Evolutionary conservation across 2,113 vertebrate species (phyloP).

Genomic region (Ctenomys sociabilis): DNA sequence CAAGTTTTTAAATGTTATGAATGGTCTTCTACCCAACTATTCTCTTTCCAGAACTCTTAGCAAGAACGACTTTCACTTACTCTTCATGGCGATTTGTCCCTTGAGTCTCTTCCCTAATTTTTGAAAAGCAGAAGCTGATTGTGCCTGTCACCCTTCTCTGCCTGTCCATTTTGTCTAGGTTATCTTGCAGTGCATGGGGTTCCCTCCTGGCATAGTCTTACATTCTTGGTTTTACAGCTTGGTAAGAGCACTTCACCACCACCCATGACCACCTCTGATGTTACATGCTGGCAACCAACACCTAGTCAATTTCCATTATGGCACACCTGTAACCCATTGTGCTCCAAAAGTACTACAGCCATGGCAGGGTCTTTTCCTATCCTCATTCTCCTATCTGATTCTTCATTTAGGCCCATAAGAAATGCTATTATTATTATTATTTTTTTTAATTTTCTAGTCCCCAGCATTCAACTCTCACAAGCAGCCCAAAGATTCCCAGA

Average conservation of each 20-base stretch:
- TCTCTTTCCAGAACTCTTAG: neutral
- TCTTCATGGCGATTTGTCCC: neutral
- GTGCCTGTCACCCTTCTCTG: neutral
- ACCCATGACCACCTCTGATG: neutral
- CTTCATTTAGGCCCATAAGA: neutral
- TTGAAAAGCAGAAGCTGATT: neutral
- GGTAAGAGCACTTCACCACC: neutral
- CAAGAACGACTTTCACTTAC: neutral
- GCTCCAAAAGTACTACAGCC: neutral
- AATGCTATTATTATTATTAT: neutral
- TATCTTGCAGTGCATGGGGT: neutral
- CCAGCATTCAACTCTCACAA: neutral
- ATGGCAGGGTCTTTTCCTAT: accelerated
- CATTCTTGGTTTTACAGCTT: neutral
- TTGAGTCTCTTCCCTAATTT: neutral
- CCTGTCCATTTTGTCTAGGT: neutral
- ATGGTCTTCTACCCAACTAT: neutral
- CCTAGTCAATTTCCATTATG: accelerated
- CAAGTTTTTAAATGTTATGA: neutral
- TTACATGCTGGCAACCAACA: neutral
- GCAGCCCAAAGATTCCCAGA: neutral
- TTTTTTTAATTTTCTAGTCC: neutral
- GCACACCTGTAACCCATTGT: neutral
- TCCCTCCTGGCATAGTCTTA: neutral
- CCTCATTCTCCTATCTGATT: neutral